Base-by-base conservation (phyloP, 2,113 vertebrate genomes). In the Aspiorhynchus laticeps region DNA sequence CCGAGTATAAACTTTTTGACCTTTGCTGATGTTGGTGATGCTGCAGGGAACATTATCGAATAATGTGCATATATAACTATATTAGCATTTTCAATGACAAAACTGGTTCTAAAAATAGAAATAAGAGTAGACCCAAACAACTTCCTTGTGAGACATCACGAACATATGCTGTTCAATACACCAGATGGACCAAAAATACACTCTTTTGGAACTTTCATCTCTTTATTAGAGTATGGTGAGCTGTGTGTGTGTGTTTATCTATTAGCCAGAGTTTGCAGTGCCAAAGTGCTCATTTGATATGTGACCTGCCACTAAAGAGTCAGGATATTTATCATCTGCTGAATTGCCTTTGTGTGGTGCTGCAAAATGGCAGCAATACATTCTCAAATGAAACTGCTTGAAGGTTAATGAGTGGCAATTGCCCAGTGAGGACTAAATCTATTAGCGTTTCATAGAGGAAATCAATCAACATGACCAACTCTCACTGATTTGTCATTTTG, bases 391-490 rank as follows among this genome's bases (percentile, higher is more conserved):
- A 93, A 93, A 93, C 92, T 69, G 90, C 92, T 90, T 92, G 85
- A 93, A 94, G 95, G 94, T 95, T 95, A 95, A 95, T 94, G 93
- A 94, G 93, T 93, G 94, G 90, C 92, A 94, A 93, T 93, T 93
- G 92, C 93, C 91, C 91, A 92, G 91, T 86, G 85, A 94, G 91
- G 93, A 92, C 92, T 94, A 95, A 94, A 95, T 95, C 93, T 95
- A 95, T 94, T 95, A 94, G 91, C 91, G 91, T 93, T 93, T 93
- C 91, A 92, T 94, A 91, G 92, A 94, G 88, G 89, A 92, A 95
- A 95, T 95, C 93, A 94, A 95, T 95, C 94, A 95, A 92, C 92
- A 92, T 90, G 93, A 92, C 87, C 89, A 89, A 91, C 91, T 91
- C 89, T 78, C 83, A 86, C 92, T 93, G 92, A 94, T 95, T 93